Conservation (phyloP, 2,113 vertebrate genomes). For the Pipa parva region DNA sequence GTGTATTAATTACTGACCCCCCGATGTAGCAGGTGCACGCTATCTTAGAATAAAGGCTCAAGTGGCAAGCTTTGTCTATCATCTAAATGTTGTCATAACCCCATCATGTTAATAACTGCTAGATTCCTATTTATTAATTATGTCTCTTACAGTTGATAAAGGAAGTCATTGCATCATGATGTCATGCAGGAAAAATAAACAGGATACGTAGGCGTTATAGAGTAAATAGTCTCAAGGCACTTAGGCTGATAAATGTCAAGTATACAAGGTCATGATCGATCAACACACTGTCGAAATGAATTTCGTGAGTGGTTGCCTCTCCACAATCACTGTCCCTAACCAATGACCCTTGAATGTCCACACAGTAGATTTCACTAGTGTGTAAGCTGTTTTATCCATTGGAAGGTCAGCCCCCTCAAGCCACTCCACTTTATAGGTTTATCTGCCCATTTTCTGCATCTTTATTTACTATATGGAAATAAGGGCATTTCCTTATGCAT, state of each 20-base stretch:
- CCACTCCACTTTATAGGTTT: conserved; percentile 48
- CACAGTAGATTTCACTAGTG: conserved; percentile 49
- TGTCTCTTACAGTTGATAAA: too few species aligned
- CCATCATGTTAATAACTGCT: too few species aligned
- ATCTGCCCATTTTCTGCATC: conserved; percentile 52
- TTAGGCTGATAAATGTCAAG: conserved; percentile 56
- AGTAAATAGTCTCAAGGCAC: conserved; percentile 56
- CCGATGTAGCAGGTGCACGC: conserved; percentile 86
- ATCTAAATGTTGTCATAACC: too few species aligned
- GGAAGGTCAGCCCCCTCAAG: conserved; percentile 63
- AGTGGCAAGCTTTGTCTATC: too few species aligned
- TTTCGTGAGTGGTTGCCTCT: conserved; percentile 81
- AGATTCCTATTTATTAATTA: too few species aligned
- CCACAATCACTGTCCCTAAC: conserved; percentile 70
- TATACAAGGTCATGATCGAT: conserved; percentile 74
- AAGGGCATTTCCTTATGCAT: conserved; percentile 60
- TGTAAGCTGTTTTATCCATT: conserved; percentile 44
- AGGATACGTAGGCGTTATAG: too few species aligned
- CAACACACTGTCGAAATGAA: conserved; percentile 76
- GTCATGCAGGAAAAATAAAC: too few species aligned
- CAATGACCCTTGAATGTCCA: conserved; percentile 72
- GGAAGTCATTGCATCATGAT: too few species aligned
- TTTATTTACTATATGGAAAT: conserved; percentile 53
- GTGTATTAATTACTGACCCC: conserved; percentile 91
- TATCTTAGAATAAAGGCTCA: too few species aligned